Conservation (phyloP, 2,888 invertebrate genomes). For the Erebia aethiops region DNA sequence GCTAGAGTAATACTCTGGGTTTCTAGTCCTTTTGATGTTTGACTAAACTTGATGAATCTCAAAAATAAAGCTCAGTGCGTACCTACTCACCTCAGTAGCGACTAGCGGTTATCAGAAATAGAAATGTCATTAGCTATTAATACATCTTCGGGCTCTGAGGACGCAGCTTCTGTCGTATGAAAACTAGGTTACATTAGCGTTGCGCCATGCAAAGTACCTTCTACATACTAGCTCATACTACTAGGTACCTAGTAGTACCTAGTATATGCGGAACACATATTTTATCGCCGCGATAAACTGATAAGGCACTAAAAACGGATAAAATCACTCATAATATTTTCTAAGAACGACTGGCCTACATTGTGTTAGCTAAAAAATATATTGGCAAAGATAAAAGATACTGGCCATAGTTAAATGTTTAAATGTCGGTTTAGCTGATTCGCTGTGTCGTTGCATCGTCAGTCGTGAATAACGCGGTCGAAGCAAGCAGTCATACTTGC, state of each 20-base stretch:
- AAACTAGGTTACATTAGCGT: slow-evolving; percentile 69
- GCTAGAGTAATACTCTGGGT: too few relatives aligned
- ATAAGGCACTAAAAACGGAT: slow-evolving; percentile 54
- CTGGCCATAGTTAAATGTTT: slow-evolving; percentile 52
- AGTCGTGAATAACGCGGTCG: slow-evolving; percentile 52
- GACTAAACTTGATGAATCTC: neutral
- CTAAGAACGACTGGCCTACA: slow-evolving; percentile 44
- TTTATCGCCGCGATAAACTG: slow-evolving; percentile 69
- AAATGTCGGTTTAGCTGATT: slow-evolving; percentile 66
- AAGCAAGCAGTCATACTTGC: slow-evolving; percentile 44
- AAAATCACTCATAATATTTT: slow-evolving; percentile 50
- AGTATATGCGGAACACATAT: slow-evolving; percentile 39
- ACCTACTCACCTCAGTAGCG: slow-evolving; percentile 23
- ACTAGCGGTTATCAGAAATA: slow-evolving; percentile 49
- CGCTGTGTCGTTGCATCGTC: slow-evolving; percentile 64
- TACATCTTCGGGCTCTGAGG: slow-evolving; percentile 50
- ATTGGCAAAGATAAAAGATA: slow-evolving; percentile 44
- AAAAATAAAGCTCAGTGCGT: neutral
- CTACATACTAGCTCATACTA: neutral
- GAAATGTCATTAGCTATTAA: slow-evolving; percentile 68
- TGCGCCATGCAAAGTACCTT: slow-evolving; percentile 47
- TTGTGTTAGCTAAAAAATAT: slow-evolving; percentile 26
- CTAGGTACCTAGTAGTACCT: neutral
- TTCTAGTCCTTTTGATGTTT: neutral
- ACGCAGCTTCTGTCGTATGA: slow-evolving; percentile 50